Base-by-base conservation (phyloP, 2,113 vertebrate species). In the Thermophis baileyi region DNA sequence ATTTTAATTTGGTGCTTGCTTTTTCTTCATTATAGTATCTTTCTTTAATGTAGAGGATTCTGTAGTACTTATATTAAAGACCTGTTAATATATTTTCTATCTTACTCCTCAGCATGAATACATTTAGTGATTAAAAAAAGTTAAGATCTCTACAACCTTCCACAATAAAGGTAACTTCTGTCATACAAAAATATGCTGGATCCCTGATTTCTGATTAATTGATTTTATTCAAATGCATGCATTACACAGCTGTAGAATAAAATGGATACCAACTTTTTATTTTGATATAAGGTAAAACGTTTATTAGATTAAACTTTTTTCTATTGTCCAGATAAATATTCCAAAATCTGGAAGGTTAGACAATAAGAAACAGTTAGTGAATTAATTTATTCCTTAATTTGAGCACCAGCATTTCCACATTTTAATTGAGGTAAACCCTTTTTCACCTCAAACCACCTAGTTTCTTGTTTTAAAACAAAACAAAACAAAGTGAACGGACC, bases 231-330 rank as follows among this genome's bases (percentile, higher is more conserved):
- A 95, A 40, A 91, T 20, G 93, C 60, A 74, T 53, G 89, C 69
- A 93, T 89, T 69, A 4, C 18, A 3, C 18, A 2, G 94, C 90
- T 85, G 44, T 92, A 94, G 94, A 55, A 91, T 60, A 46, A 88
- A 93, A 7, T 50, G 50, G 24, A 95, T 95, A 69, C 89, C 92
- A 90, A 87, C 89, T 20, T 91, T 22, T 91, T 88, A 89, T 11
- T 63, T 6, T n/a, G 55, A 47, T 44, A 55, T 46, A 10, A 89
- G 86, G 92, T 54, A 87, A 60, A 92, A 89, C 85, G 86, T 94
- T 95, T 94, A 95, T 95, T 87, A 91, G 93, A 92, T 91, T 85
- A 92, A 94, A 85, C 88, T 86, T 1, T 27, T 10, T 88, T 93
- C 54, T 5, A 5, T 25, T 5, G 18, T 91, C 91, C 85, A 91